Base-by-base conservation (phyloP, 2,888 invertebrate species). In the Ametastegia equiseti region DNA sequence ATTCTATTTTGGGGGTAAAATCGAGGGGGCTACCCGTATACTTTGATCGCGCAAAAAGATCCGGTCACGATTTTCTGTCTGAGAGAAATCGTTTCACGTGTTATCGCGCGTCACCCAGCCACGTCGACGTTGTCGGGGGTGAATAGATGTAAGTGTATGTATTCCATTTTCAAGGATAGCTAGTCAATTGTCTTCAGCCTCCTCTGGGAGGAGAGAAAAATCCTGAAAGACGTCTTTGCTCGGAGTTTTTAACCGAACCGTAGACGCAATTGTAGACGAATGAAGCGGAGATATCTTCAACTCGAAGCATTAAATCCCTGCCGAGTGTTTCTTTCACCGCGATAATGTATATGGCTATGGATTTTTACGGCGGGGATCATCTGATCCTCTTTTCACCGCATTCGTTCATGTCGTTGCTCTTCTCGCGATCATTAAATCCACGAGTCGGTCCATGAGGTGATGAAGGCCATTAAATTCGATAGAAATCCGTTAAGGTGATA, bases 41-140 rank as follows among this genome's bases (percentile, higher is more conserved):
- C n/a, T 63, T 0, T 23, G 54, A 54, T 54, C 23, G 54, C 45
- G 27, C 23, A 27, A 4, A 15, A 69, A 45, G 45, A 69, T 69
- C 15, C 27, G 30, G 2, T 45, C 42, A 19, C 45, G 71, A 71
- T 71, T 71, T n/a, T 45, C 15, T 71, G 45, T 19, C 23, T 19
- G 27, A 27, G 27, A 45, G 30, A n/a, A n/a, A 71, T 45, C 15
- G 71, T 71, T 71, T 71, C 45, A 71, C 45, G 47, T 36, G 71
- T 47, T 71, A 71, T 71, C 71, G 71, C 45, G 27, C 71, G 27
- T 71, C 45, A 19, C 45, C 45, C 71, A 71, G 71, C 71, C 71
- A 42, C 30, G 65, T 33, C n/a, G 27, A 13, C 42, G 30, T 27
- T 63, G 33, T 63, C 30, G 33, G 30, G 33, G n/a, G n/a, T 2